Conservation (phyloP, 2,888 invertebrate species). For the Pelosia muscerda region DNA sequence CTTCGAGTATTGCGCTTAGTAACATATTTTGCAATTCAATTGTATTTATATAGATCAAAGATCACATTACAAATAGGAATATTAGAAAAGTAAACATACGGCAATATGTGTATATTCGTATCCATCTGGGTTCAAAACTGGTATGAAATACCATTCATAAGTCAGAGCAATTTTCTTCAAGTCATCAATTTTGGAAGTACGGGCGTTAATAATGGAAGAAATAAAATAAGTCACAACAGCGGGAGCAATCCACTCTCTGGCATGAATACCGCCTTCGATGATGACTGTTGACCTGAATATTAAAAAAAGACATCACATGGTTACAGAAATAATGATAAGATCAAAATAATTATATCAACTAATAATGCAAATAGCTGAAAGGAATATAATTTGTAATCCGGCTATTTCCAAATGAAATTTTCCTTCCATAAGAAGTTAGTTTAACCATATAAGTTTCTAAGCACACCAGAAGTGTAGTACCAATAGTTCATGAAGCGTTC, state of each 20-base stretch:
- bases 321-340: background rate
- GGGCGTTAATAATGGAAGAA: conserved; percentile 78
- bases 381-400: too few relatives aligned
- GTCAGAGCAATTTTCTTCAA: conserved; percentile 26
- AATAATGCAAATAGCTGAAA: too few relatives aligned
- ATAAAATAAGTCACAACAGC: conserved; percentile 87
- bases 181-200: background rate
- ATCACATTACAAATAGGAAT: background rate
- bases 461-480: too few relatives aligned
- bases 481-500: too few relatives aligned
- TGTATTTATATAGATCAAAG: too few relatives aligned
- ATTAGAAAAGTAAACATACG: conserved; percentile 18
- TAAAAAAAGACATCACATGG: background rate
- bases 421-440: too few relatives aligned
- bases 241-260: conserved; percentile 91
- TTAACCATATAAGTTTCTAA: too few relatives aligned
- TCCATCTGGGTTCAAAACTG: conserved; percentile 58
- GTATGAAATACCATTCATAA: conserved; percentile 46
- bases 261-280: conserved; percentile 89
- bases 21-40: too few relatives aligned
- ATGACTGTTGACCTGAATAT: conserved; percentile 65
- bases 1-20: too few relatives aligned
- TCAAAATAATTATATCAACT: background rate
- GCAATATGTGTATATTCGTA: conserved; percentile 37
- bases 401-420: too few relatives aligned